Evolutionary conservation across 2,797 vertebrate species (phyloP).

Genomic region (Apogon hyalosoma): DNA sequence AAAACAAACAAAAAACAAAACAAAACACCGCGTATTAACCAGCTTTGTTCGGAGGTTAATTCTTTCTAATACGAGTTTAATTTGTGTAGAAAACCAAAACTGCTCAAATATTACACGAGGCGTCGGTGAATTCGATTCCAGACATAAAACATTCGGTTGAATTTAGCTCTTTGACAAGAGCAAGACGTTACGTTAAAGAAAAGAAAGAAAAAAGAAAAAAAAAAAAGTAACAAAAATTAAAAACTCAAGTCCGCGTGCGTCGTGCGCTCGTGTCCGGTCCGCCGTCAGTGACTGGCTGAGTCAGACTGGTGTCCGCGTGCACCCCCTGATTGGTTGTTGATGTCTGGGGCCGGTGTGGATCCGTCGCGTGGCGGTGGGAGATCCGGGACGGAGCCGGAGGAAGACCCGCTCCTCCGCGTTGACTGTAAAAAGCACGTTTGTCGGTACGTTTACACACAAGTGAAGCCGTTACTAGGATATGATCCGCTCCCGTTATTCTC

Average conservation of each 20-base stretch:
- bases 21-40: too few relatives aligned
- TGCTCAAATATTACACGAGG: neutral
- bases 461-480: too few relatives aligned
- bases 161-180: too few relatives aligned
- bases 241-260: neutral
- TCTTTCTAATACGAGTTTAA: too few relatives aligned
- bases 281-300: too few relatives aligned
- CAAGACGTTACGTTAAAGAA: neutral
- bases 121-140: too few relatives aligned
- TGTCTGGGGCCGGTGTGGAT: neutral
- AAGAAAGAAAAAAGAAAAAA: too few relatives aligned
- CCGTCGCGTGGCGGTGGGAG: constrained; percentile 11
- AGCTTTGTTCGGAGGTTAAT: too few relatives aligned
- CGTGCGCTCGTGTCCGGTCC: neutral
- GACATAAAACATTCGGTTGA: neutral
- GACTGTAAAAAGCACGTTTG: constrained; percentile 6
- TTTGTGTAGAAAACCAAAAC: too few relatives aligned
- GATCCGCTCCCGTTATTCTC: too few relatives aligned
- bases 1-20: too few relatives aligned
- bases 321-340: neutral
- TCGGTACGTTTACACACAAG: neutral
- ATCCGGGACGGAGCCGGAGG: too few relatives aligned
- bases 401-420: neutral
- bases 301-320: constrained; percentile 14
- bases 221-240: neutral